Conservation (phyloP, 2,888 invertebrate genomes). For the Trissonchulus latispiculum region DNA sequence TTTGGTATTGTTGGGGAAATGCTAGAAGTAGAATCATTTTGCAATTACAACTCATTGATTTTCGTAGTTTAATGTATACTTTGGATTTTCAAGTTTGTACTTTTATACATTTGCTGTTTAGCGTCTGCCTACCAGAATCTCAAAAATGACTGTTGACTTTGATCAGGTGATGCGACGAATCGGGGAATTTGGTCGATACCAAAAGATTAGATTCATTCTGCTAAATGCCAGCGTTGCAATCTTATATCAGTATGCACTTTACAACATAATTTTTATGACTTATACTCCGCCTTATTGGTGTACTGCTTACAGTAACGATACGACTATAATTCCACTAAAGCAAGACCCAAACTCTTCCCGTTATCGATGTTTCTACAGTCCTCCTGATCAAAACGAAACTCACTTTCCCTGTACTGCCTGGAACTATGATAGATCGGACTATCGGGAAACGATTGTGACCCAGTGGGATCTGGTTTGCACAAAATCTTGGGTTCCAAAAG, state of each 20-base stretch:
- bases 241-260: conserved; percentile 13
- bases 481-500: conserved; percentile 5
- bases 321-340: not conserved
- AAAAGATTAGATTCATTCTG: conserved; percentile 8
- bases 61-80: too few species aligned
- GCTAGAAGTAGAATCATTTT: too few species aligned
- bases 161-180: conserved; percentile 12
- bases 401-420: not conserved
- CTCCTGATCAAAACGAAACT: not conserved
- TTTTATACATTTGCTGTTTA: too few species aligned
- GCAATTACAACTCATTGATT: too few species aligned
- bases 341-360: not conserved
- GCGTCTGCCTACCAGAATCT: too few species aligned
- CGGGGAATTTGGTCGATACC: conserved; percentile 10
- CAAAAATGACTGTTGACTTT: conserved; percentile 7
- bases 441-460: conserved; percentile 10
- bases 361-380: not conserved
- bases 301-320: conserved; percentile 1
- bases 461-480: conserved; percentile 14
- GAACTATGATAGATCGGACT: conserved; percentile 4
- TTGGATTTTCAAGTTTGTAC: too few species aligned
- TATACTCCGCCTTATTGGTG: conserved; percentile 7
- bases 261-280: conserved; percentile 11
- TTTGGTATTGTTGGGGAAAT: too few species aligned
- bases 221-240: conserved; percentile 14